Conservation (phyloP, 1,140 invertebrate genomes). For the Trichogramma pretiosum region DNA sequence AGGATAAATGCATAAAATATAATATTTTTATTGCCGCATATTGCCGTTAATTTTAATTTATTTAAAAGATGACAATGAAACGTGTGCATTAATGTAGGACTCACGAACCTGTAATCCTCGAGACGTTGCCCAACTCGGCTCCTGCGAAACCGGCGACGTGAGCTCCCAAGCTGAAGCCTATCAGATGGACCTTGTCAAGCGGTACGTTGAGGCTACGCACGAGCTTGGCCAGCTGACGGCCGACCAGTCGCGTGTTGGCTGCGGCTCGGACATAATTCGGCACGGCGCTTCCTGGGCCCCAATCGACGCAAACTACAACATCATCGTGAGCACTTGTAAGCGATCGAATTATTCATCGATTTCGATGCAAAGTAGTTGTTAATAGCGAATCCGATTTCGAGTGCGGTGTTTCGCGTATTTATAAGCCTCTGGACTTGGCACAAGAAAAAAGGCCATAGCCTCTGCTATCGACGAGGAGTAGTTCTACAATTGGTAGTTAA, state of each 20-base stretch:
- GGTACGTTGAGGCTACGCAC: slow-evolving; percentile 47
- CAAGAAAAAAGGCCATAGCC: too few species aligned
- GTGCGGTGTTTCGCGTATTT: too few species aligned
- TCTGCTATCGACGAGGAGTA: too few species aligned
- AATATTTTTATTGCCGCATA: too few species aligned
- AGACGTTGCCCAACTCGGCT: slow-evolving; percentile 70
- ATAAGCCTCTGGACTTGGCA: too few species aligned
- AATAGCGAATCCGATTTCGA: too few species aligned
- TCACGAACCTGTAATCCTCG: slow-evolving; percentile 70
- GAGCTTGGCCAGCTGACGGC: slow-evolving; percentile 77
- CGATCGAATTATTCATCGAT: too few species aligned
- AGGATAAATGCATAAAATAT: too few species aligned
- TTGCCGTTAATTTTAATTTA: too few species aligned
- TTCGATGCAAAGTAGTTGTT: too few species aligned
- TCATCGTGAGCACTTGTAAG: background rate
- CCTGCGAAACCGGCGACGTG: slow-evolving; percentile 92
- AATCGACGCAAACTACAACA: slow-evolving; percentile 79
- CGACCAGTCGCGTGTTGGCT: slow-evolving; percentile 86
- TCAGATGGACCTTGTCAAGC: slow-evolving; percentile 69
- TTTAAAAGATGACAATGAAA: too few species aligned
- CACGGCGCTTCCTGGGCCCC: slow-evolving; percentile 82
- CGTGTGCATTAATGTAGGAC: background rate
- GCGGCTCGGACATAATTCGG: slow-evolving; percentile 90
- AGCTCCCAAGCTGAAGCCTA: slow-evolving; percentile 84
- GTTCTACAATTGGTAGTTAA: too few species aligned